Evolutionary conservation across 2,888 invertebrate species (phyloP), one percentile per base, ranked within the genome.

Genomic region (Rhingia campestris): DNA sequence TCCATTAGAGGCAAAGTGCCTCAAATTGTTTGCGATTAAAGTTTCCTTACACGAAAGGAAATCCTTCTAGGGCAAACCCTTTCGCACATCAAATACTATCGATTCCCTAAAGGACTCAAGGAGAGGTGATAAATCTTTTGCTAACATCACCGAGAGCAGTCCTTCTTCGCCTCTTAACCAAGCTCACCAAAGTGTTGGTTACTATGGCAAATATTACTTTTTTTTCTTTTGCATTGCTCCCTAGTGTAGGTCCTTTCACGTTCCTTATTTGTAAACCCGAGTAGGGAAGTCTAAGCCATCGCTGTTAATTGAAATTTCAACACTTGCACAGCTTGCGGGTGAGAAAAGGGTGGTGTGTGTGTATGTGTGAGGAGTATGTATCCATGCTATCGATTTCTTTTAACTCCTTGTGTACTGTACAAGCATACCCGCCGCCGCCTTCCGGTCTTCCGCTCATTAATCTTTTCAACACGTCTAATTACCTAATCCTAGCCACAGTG

Each of bases 381-480:
- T 22, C 1, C 22, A 2, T 22, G 22, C 1, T 22, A 22, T 22
- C 1, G 22, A 22, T 22, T 22, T 1, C 22, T 22, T 22, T 22
- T 22, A 22, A 59, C 41, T 49, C 10, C 53, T 49, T 63, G 30
- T 37, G 14, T 30, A 7, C 41, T 10, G 2, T 30, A 45, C 39
- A 14, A 22, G 22, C 22, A 22, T 22, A 22, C 22, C 22, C 22
- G 45, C 12, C 49, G 49, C 51, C 64, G 43, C 56, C 63, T 61
- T 61, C 61, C 35, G 77, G 72, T 76, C 72, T 76, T 82, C 61
- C 37, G 22, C 66, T 77, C 81, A 77, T 82, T 82, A 77, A 82
- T 82, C 81, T 82, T 72, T 67, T 63, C 72, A 73, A 76, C 76
- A 81, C 72, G 61, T 82, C 76, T 82, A 82, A 82, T 82, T 82